phyloP scores from a whole-genome alignment of 2,888 invertebrate genomes.

The Didymodactylos carnosus region DNA sequence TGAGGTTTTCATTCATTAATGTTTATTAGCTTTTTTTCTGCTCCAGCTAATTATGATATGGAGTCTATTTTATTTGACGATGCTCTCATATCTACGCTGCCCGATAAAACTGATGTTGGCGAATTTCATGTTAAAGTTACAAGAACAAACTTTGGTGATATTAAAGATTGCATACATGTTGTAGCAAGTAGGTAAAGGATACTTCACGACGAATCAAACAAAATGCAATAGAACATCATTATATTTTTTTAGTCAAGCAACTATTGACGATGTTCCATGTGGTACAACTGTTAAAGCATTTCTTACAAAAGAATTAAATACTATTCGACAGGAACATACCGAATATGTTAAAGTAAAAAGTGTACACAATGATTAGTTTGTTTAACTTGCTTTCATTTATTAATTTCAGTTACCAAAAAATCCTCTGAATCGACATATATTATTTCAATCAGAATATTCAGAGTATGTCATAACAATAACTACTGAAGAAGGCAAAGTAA shows the following conservation, averaged over 20 bases:
- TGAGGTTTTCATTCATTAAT: background rate
- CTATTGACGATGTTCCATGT: constrained; percentile 32
- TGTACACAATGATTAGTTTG: background rate
- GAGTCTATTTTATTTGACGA: background rate
- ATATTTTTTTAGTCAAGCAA: constrained; percentile 25
- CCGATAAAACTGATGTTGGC: background rate
- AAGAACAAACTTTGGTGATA: background rate
- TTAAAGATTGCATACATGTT: background rate
- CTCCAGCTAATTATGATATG: background rate
- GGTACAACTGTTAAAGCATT: constrained; percentile 32
- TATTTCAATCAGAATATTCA: background rate
- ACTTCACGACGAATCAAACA: background rate
- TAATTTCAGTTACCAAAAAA: background rate
- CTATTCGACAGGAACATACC: constrained; percentile 33
- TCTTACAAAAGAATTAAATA: constrained; percentile 26
- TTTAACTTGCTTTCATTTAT: background rate
- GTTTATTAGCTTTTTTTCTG: too few species aligned
- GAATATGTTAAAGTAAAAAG: constrained; percentile 34
- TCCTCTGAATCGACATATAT: background rate
- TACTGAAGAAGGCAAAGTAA: background rate
- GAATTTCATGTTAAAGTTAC: background rate
- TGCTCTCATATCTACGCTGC: background rate
- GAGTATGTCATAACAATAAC: background rate
- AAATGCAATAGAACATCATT: background rate
- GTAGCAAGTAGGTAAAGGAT: background rate